Base-by-base conservation (phyloP, 1,140 invertebrate species). In the Bombus terrestris region DNA sequence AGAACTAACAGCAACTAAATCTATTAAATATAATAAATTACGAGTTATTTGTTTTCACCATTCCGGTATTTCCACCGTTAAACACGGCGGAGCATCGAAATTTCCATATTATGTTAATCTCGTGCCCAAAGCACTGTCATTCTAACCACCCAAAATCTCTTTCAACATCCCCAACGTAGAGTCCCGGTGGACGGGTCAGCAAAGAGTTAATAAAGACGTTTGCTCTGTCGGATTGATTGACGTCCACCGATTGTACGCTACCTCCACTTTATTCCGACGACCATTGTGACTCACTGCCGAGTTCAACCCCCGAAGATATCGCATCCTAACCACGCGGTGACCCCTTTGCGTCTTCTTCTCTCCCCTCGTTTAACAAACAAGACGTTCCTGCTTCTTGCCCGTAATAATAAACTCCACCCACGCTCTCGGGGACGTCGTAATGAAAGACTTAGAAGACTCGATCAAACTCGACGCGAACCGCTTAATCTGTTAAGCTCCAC, bases 381-480 rank as follows among this genome's bases (percentile, higher is more conserved):
- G 90, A 92, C 87, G 86, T 77, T 83, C 64, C 75, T 88, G 86
- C 88, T 91, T 92, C 92, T 88, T 91, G 89, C 88, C 88, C 85
- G 91, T 91, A 93, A 93, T 92, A 93, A 93, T 93, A 93, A 92
- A 91, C 90, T 62, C 88, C 73, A 81, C 82, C 89, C 85, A 66
- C 62, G 64, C 78, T 18, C 25, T 57, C 69, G 79, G 84, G 81
- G 62, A 74, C 62, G 57, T 85, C 90, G 92, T 92, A 93, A 93
- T 92, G 91, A 93, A 93, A 93, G 92, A 93, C 92, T 92, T 91
- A 89, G 92, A 91, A 91, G 92, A 93, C 91, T 93, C 91, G 91
- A 93, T 93, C 91, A 92, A 93, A 93, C 92, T 93, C 90, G 89
- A 85, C 91, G 89, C 89, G 91, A 83, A 86, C 85, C 89, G 90